Evolutionary conservation across 2,797 vertebrate genomes (phyloP), one percentile per base, ranked within the genome.

Genomic region (Parotocinclus haroldoi): DNA sequence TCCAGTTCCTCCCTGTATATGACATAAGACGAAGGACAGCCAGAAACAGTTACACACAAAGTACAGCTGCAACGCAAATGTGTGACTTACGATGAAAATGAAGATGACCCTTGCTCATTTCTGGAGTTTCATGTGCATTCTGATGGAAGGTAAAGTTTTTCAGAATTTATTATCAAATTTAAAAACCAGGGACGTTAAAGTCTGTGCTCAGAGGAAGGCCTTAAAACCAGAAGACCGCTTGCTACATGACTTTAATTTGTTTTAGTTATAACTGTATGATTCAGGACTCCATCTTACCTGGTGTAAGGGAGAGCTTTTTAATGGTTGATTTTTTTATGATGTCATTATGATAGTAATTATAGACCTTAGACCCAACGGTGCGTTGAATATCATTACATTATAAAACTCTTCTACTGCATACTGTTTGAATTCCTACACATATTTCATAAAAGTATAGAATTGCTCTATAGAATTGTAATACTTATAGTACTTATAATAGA

Each of bases 71-170:
- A 54, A 48, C 13, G 18, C 38, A 19, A 49, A 10, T 59, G 45
- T 49, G 48, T 38, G 11, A n/a, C 54, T 39, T 38, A 72, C 18
- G 58, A 79, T 79, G 27, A 27, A 27, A 27, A 27, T 5, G 27
- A 27, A 27, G 27, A 27, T 27, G 75, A 69, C 67, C 61, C 58
- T 68, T 57, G 36, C 37, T 48, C 27, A 44, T 12, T 9, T 71
- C 10, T 68, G 64, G 60, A 36, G 49, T 14, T 48, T 56, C 27
- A 6, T 74, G 44, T 64, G 69, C 0, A 14, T 79, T n/a, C 82
- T 81, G 79, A 78, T 73, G 3, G 66, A 57, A 77, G 88, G 90
- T 90, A 82, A 74, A 82, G 61, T 6, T 0, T 51, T 69, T 63
- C 1, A 58, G 7, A n/a, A 61, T 54, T 7, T 37, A 54, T 39